Evolutionary conservation across 2,797 vertebrate genomes (phyloP).

Genomic region (Bradypus variegatus): DNA sequence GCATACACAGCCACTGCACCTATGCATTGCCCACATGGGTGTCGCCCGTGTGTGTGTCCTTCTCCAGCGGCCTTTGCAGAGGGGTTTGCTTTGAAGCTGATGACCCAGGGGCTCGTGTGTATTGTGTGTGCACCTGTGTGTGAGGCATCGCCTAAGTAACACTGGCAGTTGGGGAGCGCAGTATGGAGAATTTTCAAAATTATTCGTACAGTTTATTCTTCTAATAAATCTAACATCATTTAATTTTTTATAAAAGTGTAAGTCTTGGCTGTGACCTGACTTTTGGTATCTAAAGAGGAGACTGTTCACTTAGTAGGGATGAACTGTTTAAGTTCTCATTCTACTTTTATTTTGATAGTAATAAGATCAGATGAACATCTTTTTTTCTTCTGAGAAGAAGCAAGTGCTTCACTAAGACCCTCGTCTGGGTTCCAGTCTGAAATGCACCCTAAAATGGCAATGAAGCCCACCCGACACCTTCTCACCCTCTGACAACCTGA

Average conservation of each 20-base stretch:
- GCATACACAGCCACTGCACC: neutral
- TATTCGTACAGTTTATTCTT: neutral
- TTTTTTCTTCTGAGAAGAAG: neutral
- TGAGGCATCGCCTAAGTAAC: neutral
- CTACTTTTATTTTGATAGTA: too few relatives aligned
- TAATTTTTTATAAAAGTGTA: neutral
- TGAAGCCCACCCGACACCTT: neutral
- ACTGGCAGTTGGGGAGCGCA: too few relatives aligned
- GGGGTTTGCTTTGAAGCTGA: neutral
- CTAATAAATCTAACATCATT: neutral
- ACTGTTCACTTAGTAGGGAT: neutral
- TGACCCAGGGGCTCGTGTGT: too few relatives aligned
- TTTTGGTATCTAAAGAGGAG: neutral
- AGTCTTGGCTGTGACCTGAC: neutral
- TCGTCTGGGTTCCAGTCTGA: neutral
- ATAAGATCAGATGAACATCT: neutral
- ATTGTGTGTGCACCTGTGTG: too few relatives aligned
- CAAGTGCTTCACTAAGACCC: neutral
- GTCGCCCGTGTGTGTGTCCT: neutral
- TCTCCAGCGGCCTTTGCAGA: neutral
- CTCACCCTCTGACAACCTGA: neutral
- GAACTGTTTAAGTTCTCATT: neutral
- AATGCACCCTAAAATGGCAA: neutral
- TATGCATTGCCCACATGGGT: too few relatives aligned
- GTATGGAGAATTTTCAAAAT: neutral